These are phyloP conservation scores for Anabas testudineus DNA, from an alignment of 2,797 vertebrate genomes.

Conservation along the genomic window DNA sequence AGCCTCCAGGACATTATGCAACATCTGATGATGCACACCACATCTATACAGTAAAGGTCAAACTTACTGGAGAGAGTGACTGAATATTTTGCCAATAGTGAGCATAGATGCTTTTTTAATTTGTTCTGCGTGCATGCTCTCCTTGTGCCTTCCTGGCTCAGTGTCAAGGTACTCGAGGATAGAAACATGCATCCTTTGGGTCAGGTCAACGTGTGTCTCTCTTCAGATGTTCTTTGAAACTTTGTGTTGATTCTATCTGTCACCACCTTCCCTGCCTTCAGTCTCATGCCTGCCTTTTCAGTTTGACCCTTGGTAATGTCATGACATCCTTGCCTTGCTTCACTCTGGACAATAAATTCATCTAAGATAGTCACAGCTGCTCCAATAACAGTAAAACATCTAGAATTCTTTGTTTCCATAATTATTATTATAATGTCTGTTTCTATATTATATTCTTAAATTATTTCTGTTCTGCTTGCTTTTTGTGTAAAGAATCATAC, in stretches of 20 bases:
- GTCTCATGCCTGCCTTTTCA: slow-evolving; percentile 9
- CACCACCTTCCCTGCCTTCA: slow-evolving; percentile 17
- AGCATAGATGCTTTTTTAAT: slow-evolving; percentile 22
- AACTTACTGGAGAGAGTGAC: slow-evolving; percentile 14
- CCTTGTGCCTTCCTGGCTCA: slow-evolving; percentile 30
- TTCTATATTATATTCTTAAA: neutral
- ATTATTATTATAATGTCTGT: too few species aligned
- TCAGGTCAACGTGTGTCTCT: slow-evolving; percentile 46
- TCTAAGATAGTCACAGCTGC: slow-evolving; percentile 9
- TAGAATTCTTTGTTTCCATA: neutral
- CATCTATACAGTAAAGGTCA: slow-evolving; percentile 60
- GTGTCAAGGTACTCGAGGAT: slow-evolving; percentile 15
- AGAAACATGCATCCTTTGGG: slow-evolving; percentile 22
- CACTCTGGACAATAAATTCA: neutral
- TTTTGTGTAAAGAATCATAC: too few species aligned
- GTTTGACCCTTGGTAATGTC: slow-evolving; percentile 29
- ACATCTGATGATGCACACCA: slow-evolving; percentile 56
- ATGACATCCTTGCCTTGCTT: slow-evolving; percentile 15
- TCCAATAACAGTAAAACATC: neutral
- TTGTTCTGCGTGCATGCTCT: slow-evolving; percentile 39
- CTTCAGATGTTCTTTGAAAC: slow-evolving; percentile 25
- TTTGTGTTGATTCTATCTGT: slow-evolving; percentile 12
- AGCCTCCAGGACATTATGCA: slow-evolving; percentile 66
- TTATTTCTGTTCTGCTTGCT: neutral
- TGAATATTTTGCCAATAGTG: slow-evolving; percentile 22